Conservation (phyloP, 2,113 vertebrate genomes). For the Actenoides lindsayi region DNA sequence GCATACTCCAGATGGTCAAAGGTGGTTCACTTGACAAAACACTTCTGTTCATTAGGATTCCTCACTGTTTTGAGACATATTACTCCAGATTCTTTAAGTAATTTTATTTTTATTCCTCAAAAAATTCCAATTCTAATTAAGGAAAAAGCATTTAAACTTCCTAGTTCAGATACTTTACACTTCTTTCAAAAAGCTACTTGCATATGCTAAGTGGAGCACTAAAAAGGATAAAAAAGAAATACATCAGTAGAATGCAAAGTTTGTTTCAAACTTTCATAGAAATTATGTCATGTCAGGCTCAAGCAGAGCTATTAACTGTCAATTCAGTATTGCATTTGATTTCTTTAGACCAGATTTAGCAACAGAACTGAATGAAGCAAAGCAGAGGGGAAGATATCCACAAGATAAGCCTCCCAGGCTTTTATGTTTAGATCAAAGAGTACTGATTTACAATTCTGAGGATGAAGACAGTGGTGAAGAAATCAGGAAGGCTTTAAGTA, state of each 20-base stretch:
- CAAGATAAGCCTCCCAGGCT: background rate
- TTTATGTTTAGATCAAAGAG: conserved; percentile 46
- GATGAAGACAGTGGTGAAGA: background rate
- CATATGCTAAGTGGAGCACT: background rate
- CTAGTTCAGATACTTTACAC: background rate
- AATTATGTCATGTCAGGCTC: background rate
- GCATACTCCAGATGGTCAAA: background rate
- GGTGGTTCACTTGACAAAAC: background rate
- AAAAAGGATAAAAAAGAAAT: background rate
- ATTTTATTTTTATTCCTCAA: background rate
- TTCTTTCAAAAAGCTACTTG: background rate
- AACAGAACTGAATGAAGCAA: background rate
- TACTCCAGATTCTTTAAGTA: background rate
- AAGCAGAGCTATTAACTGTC: background rate
- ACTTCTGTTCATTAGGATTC: background rate
- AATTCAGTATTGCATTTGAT: background rate
- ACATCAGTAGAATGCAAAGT: background rate
- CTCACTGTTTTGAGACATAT: background rate
- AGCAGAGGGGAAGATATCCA: background rate
- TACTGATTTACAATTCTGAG: conserved; percentile 32
- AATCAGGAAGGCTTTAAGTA: background rate
- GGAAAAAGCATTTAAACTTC: background rate
- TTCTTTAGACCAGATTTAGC: background rate
- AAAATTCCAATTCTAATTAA: background rate
- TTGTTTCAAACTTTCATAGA: background rate